Evolutionary conservation across 2,113 vertebrate species (phyloP).

Genomic region (Nannobrachium achirus): DNA sequence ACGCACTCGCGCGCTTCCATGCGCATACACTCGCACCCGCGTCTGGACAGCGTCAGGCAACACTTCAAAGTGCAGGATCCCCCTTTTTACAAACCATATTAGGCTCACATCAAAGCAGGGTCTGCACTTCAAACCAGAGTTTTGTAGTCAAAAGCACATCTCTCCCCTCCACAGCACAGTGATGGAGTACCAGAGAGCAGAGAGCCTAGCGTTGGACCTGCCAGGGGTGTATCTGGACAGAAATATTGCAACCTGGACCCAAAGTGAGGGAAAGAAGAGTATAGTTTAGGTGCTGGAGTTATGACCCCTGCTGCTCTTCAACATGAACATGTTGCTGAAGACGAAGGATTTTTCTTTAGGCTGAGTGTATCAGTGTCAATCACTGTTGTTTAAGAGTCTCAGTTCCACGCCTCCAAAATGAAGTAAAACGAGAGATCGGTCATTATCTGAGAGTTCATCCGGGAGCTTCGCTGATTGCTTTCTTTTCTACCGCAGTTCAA

Average conservation of each 20-base stretch:
- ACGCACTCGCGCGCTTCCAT: background rate
- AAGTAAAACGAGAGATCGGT: background rate
- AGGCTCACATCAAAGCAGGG: slow-evolving; percentile 75
- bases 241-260: slow-evolving; percentile 4
- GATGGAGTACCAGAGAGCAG: slow-evolving; percentile 42
- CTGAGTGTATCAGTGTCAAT: background rate
- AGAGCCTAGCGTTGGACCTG: slow-evolving; percentile 26
- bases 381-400: background rate
- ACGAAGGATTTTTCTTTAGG: too few species aligned
- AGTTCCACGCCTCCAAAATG: background rate
- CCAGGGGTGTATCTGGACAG: slow-evolving; percentile 2
- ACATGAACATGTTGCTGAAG: too few species aligned
- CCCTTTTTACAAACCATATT: slow-evolving; percentile 76
- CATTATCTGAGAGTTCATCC: background rate
- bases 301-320: slow-evolving; percentile 28
- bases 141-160: slow-evolving; percentile 54
- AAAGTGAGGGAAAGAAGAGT: background rate
- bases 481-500: background rate
- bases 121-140: slow-evolving; percentile 58
- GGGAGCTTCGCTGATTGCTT: slow-evolving; percentile 10
- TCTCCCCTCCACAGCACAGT: slow-evolving; percentile 33
- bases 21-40: background rate
- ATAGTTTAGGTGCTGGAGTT: background rate
- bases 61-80: slow-evolving; percentile 79
- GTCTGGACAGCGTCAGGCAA: slow-evolving; percentile 76